Evolutionary conservation across 2,888 invertebrate species (phyloP).

Genomic region (Diaphora mendica): DNA sequence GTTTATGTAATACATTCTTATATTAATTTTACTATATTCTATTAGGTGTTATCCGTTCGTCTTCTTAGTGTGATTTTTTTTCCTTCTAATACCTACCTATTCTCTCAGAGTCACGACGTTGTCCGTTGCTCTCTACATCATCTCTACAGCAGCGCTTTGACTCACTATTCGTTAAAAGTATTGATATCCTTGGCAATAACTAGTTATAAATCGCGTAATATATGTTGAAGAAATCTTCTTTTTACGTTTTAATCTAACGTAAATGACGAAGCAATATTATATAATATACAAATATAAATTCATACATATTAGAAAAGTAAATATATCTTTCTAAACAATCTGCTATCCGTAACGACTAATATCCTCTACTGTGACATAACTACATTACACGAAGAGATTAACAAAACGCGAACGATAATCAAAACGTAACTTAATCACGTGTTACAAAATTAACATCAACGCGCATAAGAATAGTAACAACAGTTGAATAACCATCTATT

Average conservation of each 20-base stretch:
- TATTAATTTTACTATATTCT: too few relatives aligned
- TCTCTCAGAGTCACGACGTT: too few relatives aligned
- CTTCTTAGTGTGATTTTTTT: too few relatives aligned
- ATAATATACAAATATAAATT: background rate
- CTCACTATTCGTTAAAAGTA: too few relatives aligned
- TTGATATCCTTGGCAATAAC: too few relatives aligned
- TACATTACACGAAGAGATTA: conserved; percentile 27
- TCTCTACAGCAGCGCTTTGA: too few relatives aligned
- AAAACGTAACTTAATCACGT: conserved; percentile 28
- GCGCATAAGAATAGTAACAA: conserved; percentile 40
- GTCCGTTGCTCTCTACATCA: too few relatives aligned
- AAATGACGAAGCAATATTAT: background rate
- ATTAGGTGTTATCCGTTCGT: too few relatives aligned
- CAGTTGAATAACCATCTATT: conserved; percentile 38
- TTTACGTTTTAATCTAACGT: background rate
- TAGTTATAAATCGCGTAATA: too few relatives aligned
- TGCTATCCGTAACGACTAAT: background rate
- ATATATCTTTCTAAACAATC: background rate
- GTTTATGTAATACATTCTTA: background rate
- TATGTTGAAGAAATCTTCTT: background rate
- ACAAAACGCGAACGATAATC: conserved; percentile 28
- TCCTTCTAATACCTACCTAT: too few relatives aligned
- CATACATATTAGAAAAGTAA: background rate
- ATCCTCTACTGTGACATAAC: conserved; percentile 23
- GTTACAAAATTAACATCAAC: conserved; percentile 34